Evolutionary conservation across 1,140 invertebrate genomes (phyloP).

Genomic region (Eumeta japonica): DNA sequence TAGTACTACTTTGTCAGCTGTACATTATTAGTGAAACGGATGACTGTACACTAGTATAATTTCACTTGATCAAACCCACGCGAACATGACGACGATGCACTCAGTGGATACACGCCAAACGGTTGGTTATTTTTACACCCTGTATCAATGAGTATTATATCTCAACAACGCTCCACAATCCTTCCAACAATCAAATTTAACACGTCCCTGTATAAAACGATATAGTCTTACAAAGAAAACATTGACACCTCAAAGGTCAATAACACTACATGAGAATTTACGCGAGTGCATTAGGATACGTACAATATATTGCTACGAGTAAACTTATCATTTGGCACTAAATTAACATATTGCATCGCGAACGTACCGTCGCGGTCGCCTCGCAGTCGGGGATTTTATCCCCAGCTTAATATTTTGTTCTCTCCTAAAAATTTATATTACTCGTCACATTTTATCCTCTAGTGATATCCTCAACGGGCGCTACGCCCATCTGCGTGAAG

Average conservation of each 20-base stretch:
- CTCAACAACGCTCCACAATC: constrained; percentile 49
- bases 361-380: too few relatives aligned
- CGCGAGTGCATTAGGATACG: constrained; percentile 53
- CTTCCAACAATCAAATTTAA: constrained; percentile 44
- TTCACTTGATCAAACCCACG: constrained; percentile 4
- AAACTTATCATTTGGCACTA: constrained; percentile 59
- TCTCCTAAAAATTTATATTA: too few relatives aligned
- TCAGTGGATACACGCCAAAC: constrained; percentile 7
- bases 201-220: constrained; percentile 54
- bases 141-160: constrained; percentile 52
- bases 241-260: constrained; percentile 51
- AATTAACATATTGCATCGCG: constrained; percentile 57
- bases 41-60: too few relatives aligned
- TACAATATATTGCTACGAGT: constrained; percentile 55
- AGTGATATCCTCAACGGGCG: too few relatives aligned
- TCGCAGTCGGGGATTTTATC: too few relatives aligned
- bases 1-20: constrained; percentile 9
- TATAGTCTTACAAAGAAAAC: constrained; percentile 57
- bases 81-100: neutral
- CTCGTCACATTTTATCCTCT: too few relatives aligned
- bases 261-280: constrained; percentile 54
- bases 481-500: too few relatives aligned
- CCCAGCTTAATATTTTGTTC: too few relatives aligned
- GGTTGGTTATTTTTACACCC: constrained; percentile 51
- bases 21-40: too few relatives aligned